phyloP scores from a whole-genome alignment of 1,140 invertebrate genomes.

The Drosophila burlai region DNA sequence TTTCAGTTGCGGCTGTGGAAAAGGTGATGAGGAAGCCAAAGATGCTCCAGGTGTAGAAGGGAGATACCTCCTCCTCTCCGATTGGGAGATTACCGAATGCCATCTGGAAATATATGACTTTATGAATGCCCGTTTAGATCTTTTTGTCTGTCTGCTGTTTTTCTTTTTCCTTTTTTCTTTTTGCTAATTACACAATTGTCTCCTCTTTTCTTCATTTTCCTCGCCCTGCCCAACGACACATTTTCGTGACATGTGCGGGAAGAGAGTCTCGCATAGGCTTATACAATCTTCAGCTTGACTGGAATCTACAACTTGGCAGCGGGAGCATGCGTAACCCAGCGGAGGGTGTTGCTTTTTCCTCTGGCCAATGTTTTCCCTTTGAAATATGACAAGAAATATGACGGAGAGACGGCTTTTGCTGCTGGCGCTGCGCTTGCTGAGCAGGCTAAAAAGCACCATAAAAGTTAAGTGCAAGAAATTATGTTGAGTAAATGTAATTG shows the following conservation, averaged over 20 bases:
- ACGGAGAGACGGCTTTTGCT: conserved; percentile 8
- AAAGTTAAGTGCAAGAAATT: conserved; percentile 64
- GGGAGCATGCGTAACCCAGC: conserved; percentile 66
- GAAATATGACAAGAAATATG: conserved; percentile 17
- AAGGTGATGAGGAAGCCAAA: conserved; percentile 36
- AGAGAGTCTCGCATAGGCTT: conserved; percentile 34
- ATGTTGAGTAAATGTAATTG: conserved; percentile 68
- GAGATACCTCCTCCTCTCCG: conserved; percentile 3
- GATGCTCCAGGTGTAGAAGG: conserved; percentile 15
- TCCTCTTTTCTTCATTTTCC: conserved; percentile 24
- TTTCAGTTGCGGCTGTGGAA: conserved; percentile 50
- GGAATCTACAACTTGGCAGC: conserved; percentile 29
- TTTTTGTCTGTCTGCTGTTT: conserved; percentile 46
- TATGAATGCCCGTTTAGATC: conserved; percentile 65
- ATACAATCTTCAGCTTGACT: conserved; percentile 54
- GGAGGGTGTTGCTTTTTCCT: conserved; percentile 40
- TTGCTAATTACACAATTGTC: conserved; percentile 81
- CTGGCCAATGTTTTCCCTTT: conserved; percentile 37
- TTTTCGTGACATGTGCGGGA: conserved; percentile 52
- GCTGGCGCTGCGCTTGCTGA: conserved; percentile 33
- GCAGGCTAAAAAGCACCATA: conserved; percentile 42
- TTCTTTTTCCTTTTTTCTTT: conserved; percentile 19
- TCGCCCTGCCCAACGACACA: conserved; percentile 36
- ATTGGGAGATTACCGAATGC: conserved; percentile 47
- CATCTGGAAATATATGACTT: conserved; percentile 39